Percentiles rank a stretch among this genome's conserved stretches.
Conservation (phyloP, 2,888 invertebrate genomes). For the Silvanus unidentatus region DNA sequence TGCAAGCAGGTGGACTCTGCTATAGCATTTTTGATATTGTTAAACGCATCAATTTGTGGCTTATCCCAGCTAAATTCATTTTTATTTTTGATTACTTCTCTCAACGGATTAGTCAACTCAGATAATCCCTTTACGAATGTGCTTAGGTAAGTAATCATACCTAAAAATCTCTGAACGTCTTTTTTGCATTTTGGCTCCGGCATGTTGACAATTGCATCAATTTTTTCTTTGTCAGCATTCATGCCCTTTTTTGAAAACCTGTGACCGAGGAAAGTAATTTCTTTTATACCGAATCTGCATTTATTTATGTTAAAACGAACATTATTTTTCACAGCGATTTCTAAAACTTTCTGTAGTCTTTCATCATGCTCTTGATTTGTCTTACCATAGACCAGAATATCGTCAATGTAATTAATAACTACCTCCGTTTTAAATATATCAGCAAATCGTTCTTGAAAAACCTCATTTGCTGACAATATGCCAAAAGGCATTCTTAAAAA, state of each 20-base stretch:
- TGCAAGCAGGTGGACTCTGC: conserved; percentile 9
- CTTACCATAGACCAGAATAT: neutral
- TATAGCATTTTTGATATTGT: too few species aligned
- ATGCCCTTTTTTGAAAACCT: conserved; percentile 14
- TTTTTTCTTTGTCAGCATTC: conserved; percentile 1
- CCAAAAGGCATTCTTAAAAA: too few species aligned
- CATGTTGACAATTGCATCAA: conserved; percentile 10
- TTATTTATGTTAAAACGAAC: conserved; percentile 1
- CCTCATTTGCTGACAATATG: too few species aligned
- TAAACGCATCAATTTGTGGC: too few species aligned
- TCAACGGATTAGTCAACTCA: neutral
- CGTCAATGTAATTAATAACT: neutral
- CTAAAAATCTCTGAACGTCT: conserved; percentile 7
- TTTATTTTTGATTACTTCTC: too few species aligned
- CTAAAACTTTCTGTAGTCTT: conserved; percentile 10
- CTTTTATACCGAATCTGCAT: conserved; percentile 4
- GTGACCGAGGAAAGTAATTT: conserved; percentile 10
- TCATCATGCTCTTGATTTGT: neutral
- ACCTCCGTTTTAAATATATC: neutral
- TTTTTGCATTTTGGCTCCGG: conserved; percentile 1
- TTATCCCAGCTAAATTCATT: too few species aligned
- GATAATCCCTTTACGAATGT: conserved; percentile 6
- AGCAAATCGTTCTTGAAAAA: too few species aligned
- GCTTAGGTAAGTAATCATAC: conserved; percentile 4
- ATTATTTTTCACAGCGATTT: conserved; percentile 6